Conservation (phyloP, 2,113 vertebrate genomes). For the Etia nguti region DNA sequence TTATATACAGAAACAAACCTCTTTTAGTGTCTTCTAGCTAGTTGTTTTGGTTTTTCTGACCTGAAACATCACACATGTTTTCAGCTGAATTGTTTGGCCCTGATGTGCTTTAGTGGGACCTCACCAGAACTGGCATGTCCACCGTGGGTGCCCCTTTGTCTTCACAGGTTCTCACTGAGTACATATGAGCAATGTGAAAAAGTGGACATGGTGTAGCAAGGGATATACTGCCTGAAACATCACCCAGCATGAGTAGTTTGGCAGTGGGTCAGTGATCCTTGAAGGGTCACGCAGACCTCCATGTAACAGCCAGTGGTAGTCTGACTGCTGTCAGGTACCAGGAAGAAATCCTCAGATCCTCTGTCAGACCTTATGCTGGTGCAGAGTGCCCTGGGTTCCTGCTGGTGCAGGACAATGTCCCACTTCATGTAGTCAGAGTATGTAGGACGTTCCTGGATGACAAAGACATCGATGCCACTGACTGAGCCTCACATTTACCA, state of each 20-base stretch:
- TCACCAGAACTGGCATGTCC: neutral
- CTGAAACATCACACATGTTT: neutral
- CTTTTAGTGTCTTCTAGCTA: neutral
- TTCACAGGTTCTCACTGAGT: neutral
- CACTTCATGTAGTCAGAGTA: neutral
- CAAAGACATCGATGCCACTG: neutral
- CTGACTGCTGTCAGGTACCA: neutral
- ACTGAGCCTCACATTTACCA: neutral
- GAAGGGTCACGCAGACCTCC: neutral
- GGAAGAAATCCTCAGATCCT: neutral
- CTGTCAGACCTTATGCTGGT: neutral
- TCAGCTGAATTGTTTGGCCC: neutral
- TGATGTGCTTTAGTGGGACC: neutral
- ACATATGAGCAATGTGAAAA: neutral
- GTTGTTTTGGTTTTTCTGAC: neutral
- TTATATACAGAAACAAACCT: neutral
- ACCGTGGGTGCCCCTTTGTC: neutral
- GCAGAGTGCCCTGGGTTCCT: neutral
- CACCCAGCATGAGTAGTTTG: neutral
- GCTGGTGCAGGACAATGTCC: neutral
- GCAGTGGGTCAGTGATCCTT: neutral
- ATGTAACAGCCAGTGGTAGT: neutral
- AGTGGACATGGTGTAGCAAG: neutral
- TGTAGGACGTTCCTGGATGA: neutral
- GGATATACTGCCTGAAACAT: neutral